Evolutionary conservation across 2,797 vertebrate genomes (phyloP), one percentile per base, ranked within the genome.

Genomic region (Poliocrania exsul): DNA sequence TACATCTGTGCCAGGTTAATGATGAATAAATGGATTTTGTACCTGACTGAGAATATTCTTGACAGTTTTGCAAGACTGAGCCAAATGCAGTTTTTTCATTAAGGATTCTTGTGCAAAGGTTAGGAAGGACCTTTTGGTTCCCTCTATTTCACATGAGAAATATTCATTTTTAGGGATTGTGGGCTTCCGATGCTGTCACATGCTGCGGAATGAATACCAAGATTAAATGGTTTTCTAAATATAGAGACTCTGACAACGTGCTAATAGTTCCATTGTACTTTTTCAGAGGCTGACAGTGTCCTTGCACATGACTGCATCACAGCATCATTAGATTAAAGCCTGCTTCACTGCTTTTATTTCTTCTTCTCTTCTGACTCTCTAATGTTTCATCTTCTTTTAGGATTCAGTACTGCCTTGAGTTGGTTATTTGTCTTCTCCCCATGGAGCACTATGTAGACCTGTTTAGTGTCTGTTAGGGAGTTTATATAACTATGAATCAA

Each of bases 141-240:
- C 25, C 16, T 86, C 23, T 79, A 5, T 56, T 88, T 90, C 33
- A 70, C 28, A 24, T 53, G 11, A 88, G 44, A 47, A 86, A 70
- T 81, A 81, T 64, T 33, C 2, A 46, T 64, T 88, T 92, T 88
- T 73, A 79, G 58, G 46, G 37, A 73, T 50, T 81, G 69, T 88
- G 40, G 44, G 56, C 60, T 71, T 92, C 56, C 62, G 38, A 0
- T 77, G 33, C 51, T 77, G 51, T 88, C 93, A 73, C 83, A 75
- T 58, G 70, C 77, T 88, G 37, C 64, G 23, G 58, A 91, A 44
- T 75, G 56, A 86, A 79, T 81, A 49, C 58, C 72, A 93, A 90
- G 88, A 92, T 95, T 69, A 90, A 95, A 92, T 86, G 71, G 66
- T 90, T 84, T 94, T 92, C 94, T 92, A 91, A 96, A 96, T 83